These are phyloP conservation scores for Geotrupes spiniger DNA, from an alignment of 2,888 invertebrate species.

Conservation along the genomic window DNA sequence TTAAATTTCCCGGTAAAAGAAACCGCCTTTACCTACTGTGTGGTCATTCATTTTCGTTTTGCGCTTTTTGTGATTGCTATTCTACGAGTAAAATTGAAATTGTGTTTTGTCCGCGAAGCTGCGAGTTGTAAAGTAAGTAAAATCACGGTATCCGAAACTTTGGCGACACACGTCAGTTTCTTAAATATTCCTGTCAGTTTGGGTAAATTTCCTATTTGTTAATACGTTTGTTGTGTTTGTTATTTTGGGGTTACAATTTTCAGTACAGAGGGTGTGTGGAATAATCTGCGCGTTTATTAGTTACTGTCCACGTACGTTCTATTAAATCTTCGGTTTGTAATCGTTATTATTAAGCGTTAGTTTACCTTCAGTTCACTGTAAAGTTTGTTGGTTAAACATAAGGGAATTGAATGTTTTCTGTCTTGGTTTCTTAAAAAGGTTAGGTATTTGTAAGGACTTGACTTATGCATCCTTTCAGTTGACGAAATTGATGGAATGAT, in stretches of 20 bases:
- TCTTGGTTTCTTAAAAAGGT: slow-evolving; percentile 30
- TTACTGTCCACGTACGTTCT: not conserved
- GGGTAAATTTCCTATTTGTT: slow-evolving; percentile 14
- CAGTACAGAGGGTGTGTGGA: slow-evolving; percentile 27
- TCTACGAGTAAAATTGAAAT: slow-evolving; percentile 51
- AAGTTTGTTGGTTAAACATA: not conserved
- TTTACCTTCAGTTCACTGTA: not conserved
- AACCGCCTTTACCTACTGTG: slow-evolving; percentile 24
- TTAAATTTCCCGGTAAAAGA: slow-evolving; percentile 22
- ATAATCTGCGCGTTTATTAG: slow-evolving; percentile 13
- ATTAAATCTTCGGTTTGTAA: too few species aligned
- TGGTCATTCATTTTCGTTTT: slow-evolving; percentile 37
- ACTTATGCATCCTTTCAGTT: slow-evolving; percentile 26
- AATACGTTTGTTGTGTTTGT: slow-evolving; percentile 19
- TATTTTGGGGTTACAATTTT: slow-evolving; percentile 35
- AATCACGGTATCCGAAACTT: slow-evolving; percentile 6
- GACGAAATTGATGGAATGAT: slow-evolving; percentile 44
- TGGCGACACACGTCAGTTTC: too few species aligned
- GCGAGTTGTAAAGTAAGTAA: slow-evolving; percentile 50
- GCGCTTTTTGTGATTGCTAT: slow-evolving; percentile 49
- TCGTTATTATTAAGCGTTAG: not conserved
- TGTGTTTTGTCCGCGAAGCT: slow-evolving; percentile 64
- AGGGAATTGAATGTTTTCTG: slow-evolving; percentile 10
- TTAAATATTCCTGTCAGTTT: slow-evolving; percentile 18
- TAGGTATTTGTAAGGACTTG: slow-evolving; percentile 28